A percentile compares a stretch with the other conserved stretches of the same genome.
Evolutionary conservation across 1,140 invertebrate genomes (phyloP).

Genomic region (Ostrea denselamellosa): DNA sequence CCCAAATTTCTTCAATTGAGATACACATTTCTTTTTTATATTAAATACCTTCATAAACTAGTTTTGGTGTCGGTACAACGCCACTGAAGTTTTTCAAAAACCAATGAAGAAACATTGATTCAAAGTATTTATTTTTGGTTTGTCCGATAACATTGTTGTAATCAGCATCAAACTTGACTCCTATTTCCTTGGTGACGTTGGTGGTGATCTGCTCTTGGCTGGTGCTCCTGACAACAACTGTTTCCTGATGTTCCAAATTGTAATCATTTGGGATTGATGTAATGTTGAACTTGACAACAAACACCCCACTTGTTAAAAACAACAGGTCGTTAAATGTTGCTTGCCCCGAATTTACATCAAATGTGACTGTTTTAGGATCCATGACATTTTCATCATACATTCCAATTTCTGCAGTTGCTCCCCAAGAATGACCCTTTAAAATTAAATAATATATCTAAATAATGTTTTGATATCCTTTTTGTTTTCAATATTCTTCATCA

Average conservation of each 20-base stretch:
- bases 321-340: slow-evolving; percentile 55
- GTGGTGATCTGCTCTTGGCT: slow-evolving; percentile 40
- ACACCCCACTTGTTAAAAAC: slow-evolving; percentile 57
- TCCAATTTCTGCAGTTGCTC: slow-evolving; percentile 49
- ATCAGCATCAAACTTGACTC: slow-evolving; percentile 59
- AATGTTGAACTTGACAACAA: slow-evolving; percentile 57
- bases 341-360: slow-evolving; percentile 51
- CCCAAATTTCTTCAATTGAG: too few species aligned
- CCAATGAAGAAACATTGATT: slow-evolving; percentile 47
- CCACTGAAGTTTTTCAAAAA: slow-evolving; percentile 33
- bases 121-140: slow-evolving; percentile 42
- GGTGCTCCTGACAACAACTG: slow-evolving; percentile 47
- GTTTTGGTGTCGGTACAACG: slow-evolving; percentile 20
- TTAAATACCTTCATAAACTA: slow-evolving; percentile 17
- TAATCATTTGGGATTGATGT: slow-evolving; percentile 61
- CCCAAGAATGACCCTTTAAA: slow-evolving; percentile 64
- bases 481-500: neutral
- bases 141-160: slow-evolving; percentile 52
- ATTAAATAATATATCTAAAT: neutral
- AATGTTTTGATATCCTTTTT: neutral
- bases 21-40: too few species aligned
- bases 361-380: slow-evolving; percentile 44
- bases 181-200: slow-evolving; percentile 46
- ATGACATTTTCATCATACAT: slow-evolving; percentile 53
- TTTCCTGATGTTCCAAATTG: slow-evolving; percentile 47